phyloP scores from a whole-genome alignment of 2,797 vertebrate genomes.

The Kryptopterus vitreolus region DNA sequence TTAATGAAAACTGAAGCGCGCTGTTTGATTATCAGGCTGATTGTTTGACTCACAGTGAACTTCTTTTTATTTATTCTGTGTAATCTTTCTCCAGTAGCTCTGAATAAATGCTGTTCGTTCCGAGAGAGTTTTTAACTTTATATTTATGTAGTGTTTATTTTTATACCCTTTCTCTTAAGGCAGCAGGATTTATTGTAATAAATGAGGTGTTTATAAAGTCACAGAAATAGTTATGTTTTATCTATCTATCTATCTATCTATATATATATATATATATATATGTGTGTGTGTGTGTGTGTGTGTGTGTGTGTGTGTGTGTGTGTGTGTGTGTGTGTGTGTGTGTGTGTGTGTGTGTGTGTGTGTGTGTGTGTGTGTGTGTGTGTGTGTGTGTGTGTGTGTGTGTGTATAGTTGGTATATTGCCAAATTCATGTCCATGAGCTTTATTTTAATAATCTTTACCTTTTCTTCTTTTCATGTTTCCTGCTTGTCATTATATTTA shows the following conservation, averaged over 20 bases:
- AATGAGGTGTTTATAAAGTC: neutral
- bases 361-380: too few species aligned
- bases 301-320: too few species aligned
- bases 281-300: too few species aligned
- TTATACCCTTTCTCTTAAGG: neutral
- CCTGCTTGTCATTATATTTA: neutral
- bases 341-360: too few species aligned
- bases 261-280: too few species aligned
- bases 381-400: too few species aligned
- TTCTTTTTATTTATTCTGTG: neutral
- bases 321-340: too few species aligned
- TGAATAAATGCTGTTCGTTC: neutral
- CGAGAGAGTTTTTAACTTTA: neutral
- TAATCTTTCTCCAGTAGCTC: neutral
- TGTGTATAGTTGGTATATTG: too few species aligned
- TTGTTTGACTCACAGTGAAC: slow-evolving; percentile 1
- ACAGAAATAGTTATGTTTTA: neutral
- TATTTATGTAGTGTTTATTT: too few species aligned
- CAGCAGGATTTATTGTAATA: neutral
- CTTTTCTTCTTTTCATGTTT: neutral
- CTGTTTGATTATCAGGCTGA: slow-evolving; percentile 18
- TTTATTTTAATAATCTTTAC: neutral
- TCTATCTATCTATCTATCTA: neutral
- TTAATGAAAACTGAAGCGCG: neutral
- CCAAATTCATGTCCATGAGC: too few species aligned